Evolutionary conservation across 2,888 invertebrate genomes (phyloP), one percentile per base, ranked within the genome.

Genomic region (Acrobasis suavella): DNA sequence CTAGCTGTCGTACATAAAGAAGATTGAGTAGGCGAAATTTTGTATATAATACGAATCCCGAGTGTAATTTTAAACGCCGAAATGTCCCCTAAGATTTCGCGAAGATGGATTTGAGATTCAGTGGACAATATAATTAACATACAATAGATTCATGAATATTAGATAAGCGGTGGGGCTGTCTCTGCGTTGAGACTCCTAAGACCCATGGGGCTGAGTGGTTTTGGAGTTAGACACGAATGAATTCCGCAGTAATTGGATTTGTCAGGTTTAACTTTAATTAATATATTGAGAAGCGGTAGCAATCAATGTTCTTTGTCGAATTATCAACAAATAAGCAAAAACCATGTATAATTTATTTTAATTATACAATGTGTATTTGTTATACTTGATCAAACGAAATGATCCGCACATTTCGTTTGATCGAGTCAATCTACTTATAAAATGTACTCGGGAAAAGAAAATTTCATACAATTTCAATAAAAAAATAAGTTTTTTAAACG

Each of bases 181-280:
- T 68, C 67, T 7, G 50, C 16, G 22, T 10, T 59, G 50, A 38
- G 16, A 10, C 12, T 71, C 67, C 68, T 65, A 65, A 65, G 60
- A 73, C 81, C 74, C 67, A n/a, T 51, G 78, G 74, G 79, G 77
- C 67, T 38, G 67, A 65, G 68, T 70, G 72, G 69, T 66, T 70
- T 58, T 67, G 65, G 64, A 55, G 60, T 55, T 60, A 60, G 64
- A 62, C 67, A 69, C 72, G 63, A 22, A 65, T 73, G 74, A 72
- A 73, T 74, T 72, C 72, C 64, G 70, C 72, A 70, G 63, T 82
- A 85, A 85, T 87, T 83, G 72, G 75, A 84, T 84, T 81, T 76
- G 68, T 67, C 69, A 73, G 68, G 14, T 46, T 42, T 0, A 2
- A 42, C 6, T n/a, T 46, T 1, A n/a, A 14, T 46, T 46, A 46